Evolutionary conservation across 1,140 invertebrate species (phyloP).

Genomic region (Hetaerina americana): DNA sequence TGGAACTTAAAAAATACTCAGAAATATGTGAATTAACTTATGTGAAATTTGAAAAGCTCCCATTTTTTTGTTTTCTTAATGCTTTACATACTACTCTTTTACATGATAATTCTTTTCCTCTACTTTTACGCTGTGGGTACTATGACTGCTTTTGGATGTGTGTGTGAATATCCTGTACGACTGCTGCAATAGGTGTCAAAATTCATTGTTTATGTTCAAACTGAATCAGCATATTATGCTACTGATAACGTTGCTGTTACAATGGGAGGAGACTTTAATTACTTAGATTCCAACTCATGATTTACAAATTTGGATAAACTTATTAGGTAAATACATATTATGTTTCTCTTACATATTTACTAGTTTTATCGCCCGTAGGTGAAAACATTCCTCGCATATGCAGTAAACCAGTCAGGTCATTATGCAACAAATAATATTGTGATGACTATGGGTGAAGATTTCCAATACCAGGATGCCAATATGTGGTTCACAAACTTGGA

Average conservation of each 20-base stretch:
- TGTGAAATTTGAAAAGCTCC: no score
- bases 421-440: constrained; percentile 44
- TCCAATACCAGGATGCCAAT: constrained; percentile 47
- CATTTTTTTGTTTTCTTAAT: no score
- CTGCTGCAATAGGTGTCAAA: constrained; percentile 33
- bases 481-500: constrained; percentile 52
- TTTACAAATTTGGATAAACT: constrained; percentile 82
- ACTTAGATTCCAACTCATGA: constrained; percentile 70
- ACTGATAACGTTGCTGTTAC: constrained; percentile 72
- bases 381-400: constrained; percentile 39
- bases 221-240: constrained; percentile 38
- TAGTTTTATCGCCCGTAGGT: constrained; percentile 30
- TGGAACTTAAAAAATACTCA: no score
- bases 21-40: no score
- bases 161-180: background rate
- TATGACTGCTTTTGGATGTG: background rate
- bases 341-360: no score
- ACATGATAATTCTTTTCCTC: no score
- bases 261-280: constrained; percentile 91
- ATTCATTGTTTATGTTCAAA: constrained; percentile 39
- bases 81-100: no score
- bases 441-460: constrained; percentile 55
- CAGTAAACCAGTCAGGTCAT: constrained; percentile 33
- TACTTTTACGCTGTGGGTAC: no score
- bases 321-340: constrained; percentile 49